Conservation (phyloP, 2,888 invertebrate genomes). For the Amblyteles armatorius region DNA sequence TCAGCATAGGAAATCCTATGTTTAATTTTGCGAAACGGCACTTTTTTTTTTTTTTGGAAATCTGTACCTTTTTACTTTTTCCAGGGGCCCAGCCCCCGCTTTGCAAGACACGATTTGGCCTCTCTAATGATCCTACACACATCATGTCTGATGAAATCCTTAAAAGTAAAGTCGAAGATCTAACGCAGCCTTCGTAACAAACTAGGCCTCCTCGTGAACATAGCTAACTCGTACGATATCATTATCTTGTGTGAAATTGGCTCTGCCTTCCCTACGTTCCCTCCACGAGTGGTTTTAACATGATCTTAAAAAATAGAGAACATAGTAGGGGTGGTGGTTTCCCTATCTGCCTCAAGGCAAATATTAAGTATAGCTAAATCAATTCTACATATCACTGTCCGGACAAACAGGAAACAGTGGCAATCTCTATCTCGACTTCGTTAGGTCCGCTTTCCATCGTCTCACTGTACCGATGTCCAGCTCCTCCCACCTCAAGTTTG, state of each 20-base stretch:
- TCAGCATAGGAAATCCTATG: too few species aligned
- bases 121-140: too few species aligned
- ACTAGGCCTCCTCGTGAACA: slow-evolving; percentile 8
- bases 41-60: too few species aligned
- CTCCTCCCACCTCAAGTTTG: background rate
- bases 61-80: too few species aligned
- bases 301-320: background rate
- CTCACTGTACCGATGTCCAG: background rate
- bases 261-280: background rate
- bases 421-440: slow-evolving; percentile 8
- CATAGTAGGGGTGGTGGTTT: slow-evolving; percentile 5
- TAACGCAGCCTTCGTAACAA: background rate
- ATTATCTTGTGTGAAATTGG: slow-evolving; percentile 6
- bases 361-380: background rate
- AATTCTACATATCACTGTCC: slow-evolving; percentile 1
- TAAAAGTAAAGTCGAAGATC: background rate
- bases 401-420: background rate
- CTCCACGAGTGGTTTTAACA: background rate
- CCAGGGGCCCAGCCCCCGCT: background rate
- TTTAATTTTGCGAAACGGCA: too few species aligned
- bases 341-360: slow-evolving; percentile 3
- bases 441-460: slow-evolving; percentile 4
- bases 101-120: background rate
- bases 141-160: background rate
- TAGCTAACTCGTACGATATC: slow-evolving; percentile 9